Percentiles rank a stretch among this genome's conserved stretches.
Conservation (phyloP, 2,888 invertebrate species). For the Hypselothyrea guttata region DNA sequence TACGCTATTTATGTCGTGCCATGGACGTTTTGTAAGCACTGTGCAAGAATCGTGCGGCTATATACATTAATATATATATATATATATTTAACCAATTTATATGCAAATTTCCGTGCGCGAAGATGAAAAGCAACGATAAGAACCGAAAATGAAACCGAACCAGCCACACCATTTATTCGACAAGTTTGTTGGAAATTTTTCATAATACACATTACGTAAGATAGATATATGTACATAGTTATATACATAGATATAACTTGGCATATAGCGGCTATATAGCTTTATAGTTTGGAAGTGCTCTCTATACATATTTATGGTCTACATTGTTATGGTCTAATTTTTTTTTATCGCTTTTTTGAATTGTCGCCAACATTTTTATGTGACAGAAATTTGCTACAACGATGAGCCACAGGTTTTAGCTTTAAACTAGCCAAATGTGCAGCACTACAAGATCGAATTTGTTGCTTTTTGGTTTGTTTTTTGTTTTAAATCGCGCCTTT, state of each 20-base stretch:
- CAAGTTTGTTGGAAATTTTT: slow-evolving; percentile 21
- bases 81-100: slow-evolving; percentile 28
- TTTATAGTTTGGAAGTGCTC: slow-evolving; percentile 36
- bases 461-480: too few species aligned
- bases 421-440: too few species aligned
- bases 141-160: slow-evolving; percentile 19
- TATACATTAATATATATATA: too few species aligned
- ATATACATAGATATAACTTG: slow-evolving; percentile 8
- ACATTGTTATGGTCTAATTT: slow-evolving; percentile 40
- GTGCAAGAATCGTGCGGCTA: slow-evolving; percentile 15
- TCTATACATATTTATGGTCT: not conserved
- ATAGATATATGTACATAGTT: slow-evolving; percentile 6
- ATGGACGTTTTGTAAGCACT: slow-evolving; percentile 23
- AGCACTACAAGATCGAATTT: too few species aligned
- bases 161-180: slow-evolving; percentile 44
- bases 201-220: slow-evolving; percentile 58
- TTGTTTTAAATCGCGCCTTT: too few species aligned
- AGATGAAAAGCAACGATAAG: slow-evolving; percentile 17
- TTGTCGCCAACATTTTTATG: slow-evolving; percentile 52
- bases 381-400: too few species aligned
- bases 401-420: too few species aligned
- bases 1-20: slow-evolving; percentile 33
- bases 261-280: not conserved
- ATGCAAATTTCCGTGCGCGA: slow-evolving; percentile 33
- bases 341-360: too few species aligned